Base-by-base conservation (phyloP, 2,888 invertebrate genomes). In the Stenodera caucasica region DNA sequence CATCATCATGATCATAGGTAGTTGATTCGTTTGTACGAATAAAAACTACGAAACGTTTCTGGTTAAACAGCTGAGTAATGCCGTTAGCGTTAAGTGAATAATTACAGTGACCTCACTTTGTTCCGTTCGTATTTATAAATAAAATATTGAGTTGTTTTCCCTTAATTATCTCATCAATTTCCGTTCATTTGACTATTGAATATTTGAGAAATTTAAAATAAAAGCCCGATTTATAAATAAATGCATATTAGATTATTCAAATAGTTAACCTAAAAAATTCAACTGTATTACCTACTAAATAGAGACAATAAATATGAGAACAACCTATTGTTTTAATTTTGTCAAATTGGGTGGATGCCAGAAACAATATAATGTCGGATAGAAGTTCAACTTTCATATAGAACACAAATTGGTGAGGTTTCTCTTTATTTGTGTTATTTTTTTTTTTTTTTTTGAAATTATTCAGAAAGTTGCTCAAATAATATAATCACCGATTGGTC, bases 291-390 rank as follows among this genome's bases (percentile, higher is more conserved):
- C n/a, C n/a, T 58, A 58, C 57, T 61, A 61, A 61, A 61, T 51
- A 61, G 30, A 54, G 23, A 50, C 40, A 54, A 61, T 61, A 57
- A 53, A 54, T 54, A 61, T 57, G 56, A 53, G 55, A 53, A 60
- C 58, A 49, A 76, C 77, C 76, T 75, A 76, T 77, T 78, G 77
- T 78, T 78, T 78, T 77, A 77, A 78, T 78, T 78, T 75, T 72
- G 73, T 74, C 70, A 67, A 72, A 73, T 75, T 78, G 77, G 78
- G 76, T 69, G 66, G 60, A 67, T 71, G 73, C 77, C 78, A 78
- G 73, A 67, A 75, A 72, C 15, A 45, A 57, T 77, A 75, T 77
- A 76, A 76, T 73, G 75, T 73, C 72, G 70, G 69, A 70, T 74
- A 75, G 73, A 74, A 75, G 74, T 75, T 75, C 75, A 75, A 75